These are phyloP conservation scores for Desoria tigrina DNA, from an alignment of 2,888 invertebrate species.

Conservation along the genomic window DNA sequence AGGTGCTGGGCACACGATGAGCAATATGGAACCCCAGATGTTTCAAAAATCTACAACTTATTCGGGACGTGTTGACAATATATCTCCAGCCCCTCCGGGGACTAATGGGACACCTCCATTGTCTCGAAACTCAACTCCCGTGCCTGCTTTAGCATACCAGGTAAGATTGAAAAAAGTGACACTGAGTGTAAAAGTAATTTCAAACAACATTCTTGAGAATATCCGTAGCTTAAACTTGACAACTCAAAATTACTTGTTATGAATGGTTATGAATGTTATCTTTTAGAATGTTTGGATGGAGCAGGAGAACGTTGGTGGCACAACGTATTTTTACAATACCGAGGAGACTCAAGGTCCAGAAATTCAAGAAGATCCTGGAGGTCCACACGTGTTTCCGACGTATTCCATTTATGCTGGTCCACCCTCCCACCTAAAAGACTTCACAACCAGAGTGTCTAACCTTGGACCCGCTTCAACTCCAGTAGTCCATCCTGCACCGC, in stretches of 20 bases:
- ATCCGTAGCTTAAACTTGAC: background rate
- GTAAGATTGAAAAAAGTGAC: too few relatives aligned
- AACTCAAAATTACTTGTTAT: background rate
- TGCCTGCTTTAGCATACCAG: slow-evolving; percentile 31
- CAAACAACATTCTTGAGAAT: background rate
- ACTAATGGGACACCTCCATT: slow-evolving; percentile 22
- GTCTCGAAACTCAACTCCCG: slow-evolving; percentile 28
- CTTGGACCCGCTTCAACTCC: slow-evolving; percentile 44
- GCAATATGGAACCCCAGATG: slow-evolving; percentile 6
- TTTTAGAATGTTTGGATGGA: slow-evolving; percentile 40
- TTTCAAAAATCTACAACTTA: slow-evolving; percentile 14
- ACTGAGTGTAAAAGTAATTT: background rate
- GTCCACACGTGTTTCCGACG: slow-evolving; percentile 55
- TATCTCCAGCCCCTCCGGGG: slow-evolving; percentile 12
- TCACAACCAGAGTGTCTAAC: slow-evolving; percentile 43
- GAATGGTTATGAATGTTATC: too few relatives aligned
- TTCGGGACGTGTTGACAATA: slow-evolving; percentile 6
- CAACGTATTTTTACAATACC: slow-evolving; percentile 82
- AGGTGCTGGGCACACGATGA: background rate
- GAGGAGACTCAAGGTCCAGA: slow-evolving; percentile 53
- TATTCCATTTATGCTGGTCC: slow-evolving; percentile 68
- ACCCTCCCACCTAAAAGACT: slow-evolving; percentile 63
- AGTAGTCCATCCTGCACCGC: slow-evolving; percentile 47
- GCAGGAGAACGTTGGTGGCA: slow-evolving; percentile 89
- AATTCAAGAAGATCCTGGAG: slow-evolving; percentile 37